Base-by-base conservation (phyloP, 2,797 vertebrate species). In the Choloepus didactylus region DNA sequence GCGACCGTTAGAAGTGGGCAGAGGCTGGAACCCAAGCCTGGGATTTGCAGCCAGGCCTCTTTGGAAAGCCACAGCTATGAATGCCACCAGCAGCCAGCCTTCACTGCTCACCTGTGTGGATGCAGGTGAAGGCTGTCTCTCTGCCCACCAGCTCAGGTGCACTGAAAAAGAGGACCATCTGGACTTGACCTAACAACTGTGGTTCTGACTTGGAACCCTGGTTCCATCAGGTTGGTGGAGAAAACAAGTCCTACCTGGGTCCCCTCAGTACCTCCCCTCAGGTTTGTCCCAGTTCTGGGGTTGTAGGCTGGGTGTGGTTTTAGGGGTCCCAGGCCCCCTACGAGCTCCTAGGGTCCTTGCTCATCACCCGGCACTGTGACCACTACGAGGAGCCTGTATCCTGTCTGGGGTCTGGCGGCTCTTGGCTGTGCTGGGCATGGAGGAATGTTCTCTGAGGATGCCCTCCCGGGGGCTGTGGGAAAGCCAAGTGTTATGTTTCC, bases 101-200 rank as follows among this genome's bases (percentile, higher is more conserved):
- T 66, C 0, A 0, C 15, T 4, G 25, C 51, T 54, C n/a, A 35
- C 62, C 76, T 3, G 6, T 11, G 2, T 2, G n/a, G 29, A 27
- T 67, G 31, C 64, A 51, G 25, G n/a, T 2, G 0, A 70, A 23
- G 92, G 56, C 90, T 41, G 18, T 0, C 14, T 21, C 4, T 64
- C 80, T 49, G 89, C 44, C 29, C 21, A 2, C 27, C 25, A 0
- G 41, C 54, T n/a, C 60, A 59, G 81, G 44, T 3, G 49, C 18
- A 2, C 7, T 41, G 56, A 41, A 29, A 23, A 54, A 5, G 35
- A 41, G 21, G 16, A 23, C 12, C 1, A 0, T 44, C 69, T 76
- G 4, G 16, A 4, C 16, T 25, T 91, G 25, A 60, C 14, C 72
- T 72, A 5, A 8, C 8, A 9, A 21, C 66, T 54, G 35, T 46